phyloP scores from a whole-genome alignment of 2,888 invertebrate genomes.

The Polymixis lichenea region DNA sequence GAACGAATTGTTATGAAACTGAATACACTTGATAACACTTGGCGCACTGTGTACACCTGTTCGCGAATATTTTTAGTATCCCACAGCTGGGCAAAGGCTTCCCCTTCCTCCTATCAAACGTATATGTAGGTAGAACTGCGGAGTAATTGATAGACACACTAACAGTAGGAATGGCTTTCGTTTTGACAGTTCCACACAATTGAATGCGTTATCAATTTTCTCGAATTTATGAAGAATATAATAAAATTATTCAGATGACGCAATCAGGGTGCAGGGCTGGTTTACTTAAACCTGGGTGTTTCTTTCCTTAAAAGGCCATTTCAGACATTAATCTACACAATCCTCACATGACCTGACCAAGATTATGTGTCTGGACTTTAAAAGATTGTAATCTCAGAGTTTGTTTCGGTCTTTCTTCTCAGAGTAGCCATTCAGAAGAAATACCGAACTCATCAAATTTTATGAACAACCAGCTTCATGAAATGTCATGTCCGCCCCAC shows the following conservation, averaged over 20 bases:
- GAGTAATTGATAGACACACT: no score
- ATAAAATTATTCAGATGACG: no score
- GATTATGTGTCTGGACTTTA: not conserved
- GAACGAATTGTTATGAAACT: constrained; percentile 19
- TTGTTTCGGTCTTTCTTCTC: not conserved
- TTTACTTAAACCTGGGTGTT: not conserved
- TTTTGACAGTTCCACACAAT: no score
- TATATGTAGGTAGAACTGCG: not conserved
- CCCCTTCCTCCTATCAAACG: no score
- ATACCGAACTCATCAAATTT: not conserved
- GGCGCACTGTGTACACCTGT: not conserved
- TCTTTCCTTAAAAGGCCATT: not conserved
- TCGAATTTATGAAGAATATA: no score
- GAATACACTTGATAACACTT: not conserved
- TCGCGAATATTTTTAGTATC: not conserved
- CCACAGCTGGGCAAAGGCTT: not conserved
- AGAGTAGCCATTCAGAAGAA: not conserved
- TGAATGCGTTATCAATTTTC: no score
- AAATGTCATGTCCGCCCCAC: no score
- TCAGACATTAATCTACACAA: not conserved
- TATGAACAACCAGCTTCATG: no score
- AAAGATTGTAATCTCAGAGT: not conserved
- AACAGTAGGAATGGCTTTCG: no score
- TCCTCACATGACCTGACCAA: not conserved
- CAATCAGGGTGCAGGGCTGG: no score